Percentiles rank a stretch among this genome's conserved stretches.
Conservation (phyloP, 2,113 vertebrate species). For the Cavia porcellus region DNA sequence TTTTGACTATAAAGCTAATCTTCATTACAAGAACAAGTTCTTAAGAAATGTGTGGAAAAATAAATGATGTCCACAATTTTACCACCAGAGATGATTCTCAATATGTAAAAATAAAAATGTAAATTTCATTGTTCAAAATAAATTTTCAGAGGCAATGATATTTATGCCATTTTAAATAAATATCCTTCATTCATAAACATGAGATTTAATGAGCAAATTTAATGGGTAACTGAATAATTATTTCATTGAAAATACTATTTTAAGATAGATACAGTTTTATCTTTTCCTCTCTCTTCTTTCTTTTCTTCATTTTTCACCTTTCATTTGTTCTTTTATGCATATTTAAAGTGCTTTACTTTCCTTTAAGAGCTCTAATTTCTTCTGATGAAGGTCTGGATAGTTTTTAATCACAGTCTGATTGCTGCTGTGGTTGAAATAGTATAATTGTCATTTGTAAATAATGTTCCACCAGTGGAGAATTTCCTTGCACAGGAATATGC, state of each 20-base stretch:
- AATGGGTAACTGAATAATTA: background rate
- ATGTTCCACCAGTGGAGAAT: background rate
- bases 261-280: background rate
- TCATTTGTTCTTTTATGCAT: background rate
- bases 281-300: background rate
- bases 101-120: background rate
- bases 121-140: slow-evolving; percentile 30
- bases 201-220: background rate
- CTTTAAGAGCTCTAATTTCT: background rate
- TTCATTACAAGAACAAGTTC: slow-evolving; percentile 49
- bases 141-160: background rate
- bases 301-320: background rate
- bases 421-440: background rate
- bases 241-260: background rate
- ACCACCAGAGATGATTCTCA: background rate
- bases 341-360: background rate
- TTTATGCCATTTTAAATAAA: background rate
- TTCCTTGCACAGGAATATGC: background rate
- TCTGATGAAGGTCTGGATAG: background rate
- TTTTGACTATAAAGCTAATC: slow-evolving; percentile 50
- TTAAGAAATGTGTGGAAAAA: background rate
- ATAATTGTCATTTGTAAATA: background rate
- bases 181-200: background rate
- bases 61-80: background rate
- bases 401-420: background rate